A percentile compares a stretch with the other conserved stretches of the same genome.
phyloP scores from a whole-genome alignment of 2,797 vertebrate genomes.

The Semotilus atromaculatus region DNA sequence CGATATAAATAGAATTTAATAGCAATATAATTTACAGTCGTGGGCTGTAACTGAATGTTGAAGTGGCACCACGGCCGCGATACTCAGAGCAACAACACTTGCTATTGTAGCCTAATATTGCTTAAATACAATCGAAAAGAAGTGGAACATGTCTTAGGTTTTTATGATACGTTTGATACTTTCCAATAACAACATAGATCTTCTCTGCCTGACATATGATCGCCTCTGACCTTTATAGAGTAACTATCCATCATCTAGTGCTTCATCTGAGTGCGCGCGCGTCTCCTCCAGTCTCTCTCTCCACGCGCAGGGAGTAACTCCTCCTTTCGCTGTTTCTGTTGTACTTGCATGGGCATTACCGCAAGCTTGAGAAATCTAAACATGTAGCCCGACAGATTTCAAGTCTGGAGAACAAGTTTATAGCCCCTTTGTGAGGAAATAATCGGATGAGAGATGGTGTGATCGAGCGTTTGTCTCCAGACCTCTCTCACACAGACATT shows the following conservation, averaged over 20 bases:
- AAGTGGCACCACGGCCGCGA: background rate
- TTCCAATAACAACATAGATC: background rate
- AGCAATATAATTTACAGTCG: no score
- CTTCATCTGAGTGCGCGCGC: conserved; percentile 7
- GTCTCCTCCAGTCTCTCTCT: conserved; percentile 33
- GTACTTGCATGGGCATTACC: conserved; percentile 52
- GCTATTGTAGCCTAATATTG: background rate
- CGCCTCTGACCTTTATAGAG: conserved; percentile 54
- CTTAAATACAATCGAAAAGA: background rate
- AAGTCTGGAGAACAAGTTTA: conserved; percentile 30
- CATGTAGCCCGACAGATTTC: conserved; percentile 62
- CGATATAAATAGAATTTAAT: background rate
- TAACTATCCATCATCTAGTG: conserved; percentile 53
- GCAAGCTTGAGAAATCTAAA: conserved; percentile 57
- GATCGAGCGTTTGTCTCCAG: conserved; percentile 12
- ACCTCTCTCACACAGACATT: conserved; percentile 53
- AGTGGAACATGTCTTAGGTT: background rate
- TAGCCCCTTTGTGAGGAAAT: conserved; percentile 36
- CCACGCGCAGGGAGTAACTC: conserved; percentile 52
- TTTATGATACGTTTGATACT: background rate
- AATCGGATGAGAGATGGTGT: conserved; percentile 26
- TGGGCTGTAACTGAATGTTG: no score
- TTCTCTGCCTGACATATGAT: background rate
- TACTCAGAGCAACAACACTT: background rate
- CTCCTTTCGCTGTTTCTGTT: conserved; percentile 56